These are phyloP conservation scores for Caenorhabditis panamensis DNA, from an alignment of 2,888 invertebrate species.

Conservation along the genomic window DNA sequence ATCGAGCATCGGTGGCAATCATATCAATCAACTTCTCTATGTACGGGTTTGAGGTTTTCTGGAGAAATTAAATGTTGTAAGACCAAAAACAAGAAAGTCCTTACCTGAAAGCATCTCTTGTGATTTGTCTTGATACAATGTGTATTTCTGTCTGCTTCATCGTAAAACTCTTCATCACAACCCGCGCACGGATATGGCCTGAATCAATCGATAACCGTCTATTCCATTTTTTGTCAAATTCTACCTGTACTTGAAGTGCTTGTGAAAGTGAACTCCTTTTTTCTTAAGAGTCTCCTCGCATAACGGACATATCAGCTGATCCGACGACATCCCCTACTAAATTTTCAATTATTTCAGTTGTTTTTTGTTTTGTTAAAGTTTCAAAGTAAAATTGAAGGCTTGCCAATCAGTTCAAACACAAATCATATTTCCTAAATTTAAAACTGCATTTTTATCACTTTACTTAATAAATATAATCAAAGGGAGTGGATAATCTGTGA, in stretches of 20 bases:
- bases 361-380: neutral
- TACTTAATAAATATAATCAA: conserved; percentile 13
- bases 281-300: conserved; percentile 22
- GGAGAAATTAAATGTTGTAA: conserved; percentile 6
- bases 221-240: neutral
- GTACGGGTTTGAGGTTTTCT: conserved; percentile 46
- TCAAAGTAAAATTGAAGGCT: neutral
- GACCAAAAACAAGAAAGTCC: neutral
- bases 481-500: conserved; percentile 13
- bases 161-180: conserved; percentile 45
- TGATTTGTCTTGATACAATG: conserved; percentile 35
- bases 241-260: conserved; percentile 55
- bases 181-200: conserved; percentile 45
- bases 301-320: conserved; percentile 37
- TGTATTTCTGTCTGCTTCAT: conserved; percentile 27
- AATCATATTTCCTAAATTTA: too few relatives aligned
- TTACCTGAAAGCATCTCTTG: conserved; percentile 49
- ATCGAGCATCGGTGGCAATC: conserved; percentile 22
- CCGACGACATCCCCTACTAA: neutral
- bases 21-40: conserved; percentile 36
- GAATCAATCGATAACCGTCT: neutral
- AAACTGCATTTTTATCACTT: neutral
- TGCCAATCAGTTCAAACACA: neutral
- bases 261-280: conserved; percentile 26
- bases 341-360: neutral